Base-by-base conservation (phyloP, 1,140 invertebrate genomes). In the Panagrolaimus sp. region DNA sequence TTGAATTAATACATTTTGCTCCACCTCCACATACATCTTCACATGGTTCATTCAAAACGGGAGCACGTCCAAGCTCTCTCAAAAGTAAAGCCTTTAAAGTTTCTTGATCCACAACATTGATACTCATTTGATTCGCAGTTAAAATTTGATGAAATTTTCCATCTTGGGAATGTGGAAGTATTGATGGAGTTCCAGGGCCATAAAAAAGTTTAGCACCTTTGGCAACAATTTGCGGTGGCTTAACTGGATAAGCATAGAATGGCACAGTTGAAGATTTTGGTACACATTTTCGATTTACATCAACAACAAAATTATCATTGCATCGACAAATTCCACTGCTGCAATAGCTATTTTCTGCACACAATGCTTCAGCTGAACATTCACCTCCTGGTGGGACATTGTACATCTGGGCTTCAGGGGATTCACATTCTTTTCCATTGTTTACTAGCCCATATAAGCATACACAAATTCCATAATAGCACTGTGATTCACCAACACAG, bases 381-480 rank as follows among this genome's bases (percentile, higher is more conserved):
- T 51, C 63, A 20, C 65, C 72, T 25, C 79, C 80, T 45, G 74
- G 71, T 9, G 61, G 63, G n/a, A 75, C 75, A 38, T 38, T 38
- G 31, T 4, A 38, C n/a, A 62, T 57, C 3, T 65, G 48, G 11
- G 69, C 65, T n/a, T 71, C 47, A 5, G 73, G 45, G 16, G 71
- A 66, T 7, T 72, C 70, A 63, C 78, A 80, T 65, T 81, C 74
- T 13, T 70, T 69, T 8, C 71, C 78, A 13, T 68, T 67, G 57
- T 63, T 76, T 8, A 80, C 72, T 16, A 80, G 67, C 14, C 75
- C 68, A 20, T 68, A 65, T 9, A 71, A 64, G 62, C 78, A 80
- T 3, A 68, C 73, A 44, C 78, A 80, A n/a, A 78, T 72, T n/a
- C 77, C 80, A 47, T 82, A 79, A 43, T 81, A 70, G 48, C 78